Conservation (phyloP, 2,113 vertebrate genomes). For the Stegostoma tigrinum region DNA sequence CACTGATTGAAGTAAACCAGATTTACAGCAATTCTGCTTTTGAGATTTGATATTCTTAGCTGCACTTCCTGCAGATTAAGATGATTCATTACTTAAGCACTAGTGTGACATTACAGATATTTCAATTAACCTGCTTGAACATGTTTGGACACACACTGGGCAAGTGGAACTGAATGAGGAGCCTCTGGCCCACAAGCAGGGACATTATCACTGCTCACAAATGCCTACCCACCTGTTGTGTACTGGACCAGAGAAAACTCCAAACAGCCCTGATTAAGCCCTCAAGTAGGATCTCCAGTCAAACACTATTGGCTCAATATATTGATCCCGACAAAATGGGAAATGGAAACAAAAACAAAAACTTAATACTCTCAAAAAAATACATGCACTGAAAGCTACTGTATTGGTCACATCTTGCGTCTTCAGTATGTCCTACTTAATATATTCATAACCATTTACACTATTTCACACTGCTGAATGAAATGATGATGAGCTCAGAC, state of each 20-base stretch:
- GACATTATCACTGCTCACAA: too few relatives aligned
- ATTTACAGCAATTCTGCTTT: not conserved
- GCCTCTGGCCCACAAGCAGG: too few relatives aligned
- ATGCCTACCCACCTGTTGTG: not conserved
- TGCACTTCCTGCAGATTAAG: not conserved
- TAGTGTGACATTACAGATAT: not conserved
- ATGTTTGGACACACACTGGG: too few relatives aligned
- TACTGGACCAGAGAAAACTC: not conserved
- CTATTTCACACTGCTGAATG: not conserved
- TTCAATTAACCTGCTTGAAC: too few relatives aligned
- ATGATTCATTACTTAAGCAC: not conserved
- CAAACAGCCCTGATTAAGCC: not conserved
- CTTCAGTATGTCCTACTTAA: not conserved
- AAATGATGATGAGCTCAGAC: not conserved
- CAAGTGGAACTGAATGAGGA: too few relatives aligned
- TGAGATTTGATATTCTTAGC: not conserved
- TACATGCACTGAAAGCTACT: not conserved
- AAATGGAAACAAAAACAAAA: not conserved
- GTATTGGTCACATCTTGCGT: not conserved
- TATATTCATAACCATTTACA: not conserved
- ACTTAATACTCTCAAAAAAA: not conserved
- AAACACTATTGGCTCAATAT: not conserved
- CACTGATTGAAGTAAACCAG: not conserved
- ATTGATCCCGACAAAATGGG: not conserved
- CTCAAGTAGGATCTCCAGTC: not conserved